Base-by-base conservation (phyloP, 2,888 invertebrate species). In the Drosophila multiciliata region DNA sequence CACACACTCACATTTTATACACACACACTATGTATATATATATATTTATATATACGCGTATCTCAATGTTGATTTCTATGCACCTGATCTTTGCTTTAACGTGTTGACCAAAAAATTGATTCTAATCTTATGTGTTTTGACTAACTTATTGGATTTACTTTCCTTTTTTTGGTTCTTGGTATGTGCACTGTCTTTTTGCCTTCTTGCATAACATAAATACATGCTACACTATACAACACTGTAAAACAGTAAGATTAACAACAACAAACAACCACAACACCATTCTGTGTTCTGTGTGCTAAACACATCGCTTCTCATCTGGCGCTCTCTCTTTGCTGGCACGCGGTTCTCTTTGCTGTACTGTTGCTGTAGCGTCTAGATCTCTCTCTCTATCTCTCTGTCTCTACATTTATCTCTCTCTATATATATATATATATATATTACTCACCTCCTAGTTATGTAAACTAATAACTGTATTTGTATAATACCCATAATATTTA, bases 41-140 rank as follows among this genome's bases (percentile, higher is more conserved):
- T 76, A 50, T 66, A 38, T 53, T 23, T 35, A 23, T 50, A 40
- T 61, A 62, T 52, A 53, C 33, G 35, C 65, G 49, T 75, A 65
- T 54, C 45, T 75, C 32, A 57, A 72, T 73, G 65, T 82, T 67
- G 53, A 76, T 85, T 69, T 81, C 42, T 60, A 73, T 82, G 83
- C 83, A 83, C 72, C 64, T 36, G 52, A 77, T 67, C 55, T 64
- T 70, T 58, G 61, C 74, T 75, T 75, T 62, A 36, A 23, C 29
- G 64, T 48, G 17, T 50, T 62, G 40, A 48, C 45, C 9, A 45
- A 53, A 54, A 68, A 66, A 45, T 70, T 57, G 15, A 45, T 17
- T 63, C 15, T 53, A 72, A 20, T 59, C 54, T 52, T 53, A 49
- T 42, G n/a, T 54, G 45, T 26, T 69, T 63, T 58, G 11, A 63